Evolutionary conservation across 2,113 vertebrate species (phyloP), one percentile per base, ranked within the genome.

Genomic region (Sphyrna mokarran): DNA sequence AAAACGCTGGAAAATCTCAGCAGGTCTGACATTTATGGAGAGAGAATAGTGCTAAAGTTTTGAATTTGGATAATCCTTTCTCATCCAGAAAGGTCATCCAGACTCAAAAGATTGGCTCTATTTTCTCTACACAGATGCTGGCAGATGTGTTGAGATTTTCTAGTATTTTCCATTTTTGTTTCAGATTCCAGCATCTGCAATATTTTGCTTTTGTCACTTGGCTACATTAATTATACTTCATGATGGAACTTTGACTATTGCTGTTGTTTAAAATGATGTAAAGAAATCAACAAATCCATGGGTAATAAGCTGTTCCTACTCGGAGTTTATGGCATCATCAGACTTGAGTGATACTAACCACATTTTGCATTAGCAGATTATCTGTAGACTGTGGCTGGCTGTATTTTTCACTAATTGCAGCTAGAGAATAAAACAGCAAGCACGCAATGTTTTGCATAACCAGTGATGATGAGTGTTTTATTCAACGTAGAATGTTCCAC

Each of bases 331-430:
- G 37, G 61, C 37, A 6, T 93, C 89, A 93, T 93, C 89, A 93
- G 61, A 93, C 37, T 93, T 93, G 89, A 93, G 63, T 16, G n/a
- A 63, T 93, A 93, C 61, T 37, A 93, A 93, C 61, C 61, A 66
- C 89, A 68, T 37, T 22, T 68, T 22, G 61, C 89, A 93, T 22
- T 61, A 93, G 61, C 61, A 68, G 89, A 61, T 89, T 89, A 26
- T 89, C 9, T 16, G 86, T 33, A 29, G 86, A 66, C 89, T 93
- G 89, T 91, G 89, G 61, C 18, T 66, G n/a, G 18, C 33, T 93
- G 20, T 66, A 63, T 54, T 37, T 33, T 11, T 16, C 54, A 90
- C 54, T 90, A 90, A 90, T 90, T 89, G 48, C 29, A 33, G 89
- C 29, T n/a, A 11, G 18, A 89, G 63, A 66, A 83, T 3, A 83